Evolutionary conservation across 2,888 invertebrate species (phyloP).

Genomic region (Augiades crinisus): DNA sequence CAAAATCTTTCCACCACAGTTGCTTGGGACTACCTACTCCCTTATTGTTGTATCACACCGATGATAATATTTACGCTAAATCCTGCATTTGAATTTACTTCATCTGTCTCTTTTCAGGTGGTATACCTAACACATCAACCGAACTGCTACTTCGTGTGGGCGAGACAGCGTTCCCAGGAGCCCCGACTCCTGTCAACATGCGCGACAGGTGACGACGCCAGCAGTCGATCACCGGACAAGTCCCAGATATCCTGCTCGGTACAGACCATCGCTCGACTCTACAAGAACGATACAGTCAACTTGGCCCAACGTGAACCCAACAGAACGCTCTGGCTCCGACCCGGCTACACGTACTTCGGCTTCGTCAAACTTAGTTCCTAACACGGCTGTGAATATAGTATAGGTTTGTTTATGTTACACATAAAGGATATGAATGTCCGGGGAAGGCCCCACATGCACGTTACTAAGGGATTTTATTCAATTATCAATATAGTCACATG

Average conservation of each 20-base stretch:
- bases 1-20: too few species aligned
- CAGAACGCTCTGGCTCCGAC: slow-evolving; percentile 59
- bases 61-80: too few species aligned
- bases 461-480: too few species aligned
- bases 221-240: slow-evolving; percentile 45
- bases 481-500: too few species aligned
- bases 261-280: slow-evolving; percentile 58
- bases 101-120: slow-evolving; percentile 49
- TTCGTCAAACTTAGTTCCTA: slow-evolving; percentile 73
- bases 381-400: slow-evolving; percentile 51
- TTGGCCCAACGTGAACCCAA: slow-evolving; percentile 64
- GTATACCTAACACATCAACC: slow-evolving; percentile 63
- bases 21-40: too few species aligned
- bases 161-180: slow-evolving; percentile 39
- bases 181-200: slow-evolving; percentile 56
- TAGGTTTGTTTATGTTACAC: slow-evolving; percentile 18
- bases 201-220: slow-evolving; percentile 60
- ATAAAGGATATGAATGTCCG: slow-evolving; percentile 13
- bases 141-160: slow-evolving; percentile 66
- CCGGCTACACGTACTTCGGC: slow-evolving; percentile 65
- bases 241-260: slow-evolving; percentile 66
- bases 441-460: slow-evolving; percentile 23
- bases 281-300: slow-evolving; percentile 57
- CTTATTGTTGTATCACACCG: too few species aligned
- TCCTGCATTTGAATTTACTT: neutral